Base-by-base conservation (phyloP, 2,797 vertebrate genomes). In the Melopsittacus undulatus region DNA sequence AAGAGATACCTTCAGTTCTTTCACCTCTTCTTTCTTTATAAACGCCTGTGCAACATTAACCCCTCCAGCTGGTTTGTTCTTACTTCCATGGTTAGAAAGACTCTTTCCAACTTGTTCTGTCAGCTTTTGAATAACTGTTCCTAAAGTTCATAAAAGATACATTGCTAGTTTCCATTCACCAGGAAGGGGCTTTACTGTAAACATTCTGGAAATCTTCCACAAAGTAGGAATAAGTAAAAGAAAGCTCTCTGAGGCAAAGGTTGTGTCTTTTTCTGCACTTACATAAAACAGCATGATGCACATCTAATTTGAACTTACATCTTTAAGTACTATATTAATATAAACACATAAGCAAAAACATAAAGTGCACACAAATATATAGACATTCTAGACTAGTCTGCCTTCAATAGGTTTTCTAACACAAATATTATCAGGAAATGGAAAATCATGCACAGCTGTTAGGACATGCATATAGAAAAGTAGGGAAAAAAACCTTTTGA, bases 1-100 rank as follows among this genome's bases (percentile, higher is more conserved):
- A 95, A 92, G 18, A 4, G 10, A 79, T 97, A 98, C 98, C 98
- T 98, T 98, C 8, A 87, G 68, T 66, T 97, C 98, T 94, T 96
- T 97, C 49, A 95, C 64, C 14, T 92, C 96, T 84, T 98, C 97
- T 81, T 97, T 97, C 85, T 94, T 97, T 74, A 94, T 22, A 93
- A 97, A 97, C 3, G 89, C 63, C 24, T 97, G 95, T 1, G 91
- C 63, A 42, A 97, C 62, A 22, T 97, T 94, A 92, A 97, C 69
- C 48, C 97, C 97, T 83, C 96, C 95, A 82, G 89, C 62, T 40
- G 97, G 94, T 83, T 97, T 98, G 69, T 63, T 97, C 84, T 94
- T 94, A 57, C 19, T 97, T 90, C 87, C 92, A 24, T 93, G 96
- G 67, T 89, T 96, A 87, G 94, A 91, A 89, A 93, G 76, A 23